Evolutionary conservation across 2,888 invertebrate genomes (phyloP).

Genomic region (Nomada goodeniana): DNA sequence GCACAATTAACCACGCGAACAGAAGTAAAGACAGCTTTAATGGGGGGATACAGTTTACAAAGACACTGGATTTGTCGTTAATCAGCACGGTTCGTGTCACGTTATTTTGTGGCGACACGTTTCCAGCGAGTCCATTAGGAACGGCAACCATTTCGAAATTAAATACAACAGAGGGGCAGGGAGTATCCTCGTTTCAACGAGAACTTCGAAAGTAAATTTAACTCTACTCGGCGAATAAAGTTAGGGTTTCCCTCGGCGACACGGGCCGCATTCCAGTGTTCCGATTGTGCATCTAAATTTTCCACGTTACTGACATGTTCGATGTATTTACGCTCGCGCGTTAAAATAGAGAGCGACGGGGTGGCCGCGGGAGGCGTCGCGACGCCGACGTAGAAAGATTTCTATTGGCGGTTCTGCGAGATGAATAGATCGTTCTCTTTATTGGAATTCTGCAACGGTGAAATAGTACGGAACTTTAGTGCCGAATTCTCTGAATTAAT

Average conservation of each 20-base stretch:
- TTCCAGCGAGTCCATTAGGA: background rate
- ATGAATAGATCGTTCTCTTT: background rate
- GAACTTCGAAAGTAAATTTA: slow-evolving; percentile 38
- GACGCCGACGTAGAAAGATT: slow-evolving; percentile 5
- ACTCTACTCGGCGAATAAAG: slow-evolving; percentile 16
- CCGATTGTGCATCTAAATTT: slow-evolving; percentile 42
- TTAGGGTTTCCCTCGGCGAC: background rate
- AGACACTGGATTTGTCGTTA: background rate
- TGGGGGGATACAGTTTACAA: background rate
- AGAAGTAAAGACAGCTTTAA: background rate
- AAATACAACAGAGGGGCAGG: slow-evolving; percentile 1
- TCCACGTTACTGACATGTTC: slow-evolving; percentile 44
- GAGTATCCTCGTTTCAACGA: background rate
- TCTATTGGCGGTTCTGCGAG: background rate
- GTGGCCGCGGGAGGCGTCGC: background rate
- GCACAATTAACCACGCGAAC: background rate
- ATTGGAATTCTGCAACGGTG: background rate
- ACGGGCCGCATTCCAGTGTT: background rate
- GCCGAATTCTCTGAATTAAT: too few relatives aligned
- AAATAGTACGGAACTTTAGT: background rate
- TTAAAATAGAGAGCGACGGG: slow-evolving; percentile 19
- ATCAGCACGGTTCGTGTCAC: background rate
- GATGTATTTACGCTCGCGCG: slow-evolving; percentile 19
- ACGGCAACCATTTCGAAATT: background rate
- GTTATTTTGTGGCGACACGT: background rate